Evolutionary conservation across 2,888 invertebrate genomes (phyloP).

Genomic region (Yponomeuta malinellus): DNA sequence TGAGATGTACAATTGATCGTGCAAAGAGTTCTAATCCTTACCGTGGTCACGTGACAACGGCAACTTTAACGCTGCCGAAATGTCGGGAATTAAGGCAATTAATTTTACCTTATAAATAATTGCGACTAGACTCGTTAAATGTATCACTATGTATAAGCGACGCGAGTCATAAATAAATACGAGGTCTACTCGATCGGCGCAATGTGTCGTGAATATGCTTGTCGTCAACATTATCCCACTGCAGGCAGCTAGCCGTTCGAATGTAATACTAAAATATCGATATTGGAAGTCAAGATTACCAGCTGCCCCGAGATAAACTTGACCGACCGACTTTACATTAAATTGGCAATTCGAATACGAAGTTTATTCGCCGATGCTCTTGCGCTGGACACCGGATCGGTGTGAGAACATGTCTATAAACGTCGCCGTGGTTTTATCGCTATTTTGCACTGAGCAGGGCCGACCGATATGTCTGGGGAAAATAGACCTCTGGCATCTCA

Average conservation of each 20-base stretch:
- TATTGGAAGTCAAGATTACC: neutral
- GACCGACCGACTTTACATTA: neutral
- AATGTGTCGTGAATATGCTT: neutral
- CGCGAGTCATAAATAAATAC: no score
- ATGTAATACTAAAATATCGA: neutral
- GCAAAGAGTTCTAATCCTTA: no score
- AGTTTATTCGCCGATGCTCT: constrained; percentile 11
- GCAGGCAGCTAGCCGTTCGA: neutral
- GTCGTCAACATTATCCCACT: neutral
- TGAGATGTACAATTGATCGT: no score
- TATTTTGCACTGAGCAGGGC: constrained; percentile 27
- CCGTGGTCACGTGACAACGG: no score
- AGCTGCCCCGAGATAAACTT: constrained; percentile 1
- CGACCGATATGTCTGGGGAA: no score
- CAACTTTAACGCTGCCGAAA: no score
- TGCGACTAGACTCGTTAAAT: no score
- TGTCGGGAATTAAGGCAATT: no score
- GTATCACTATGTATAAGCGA: no score
- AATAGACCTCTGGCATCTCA: no score
- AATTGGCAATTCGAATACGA: constrained; percentile 11
- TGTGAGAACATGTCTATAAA: constrained; percentile 53
- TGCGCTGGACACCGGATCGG: constrained; percentile 38
- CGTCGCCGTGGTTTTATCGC: constrained; percentile 45
- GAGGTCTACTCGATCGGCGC: no score
- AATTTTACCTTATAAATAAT: no score